Evolutionary conservation across 1,140 invertebrate genomes (phyloP).

Genomic region (Lasaia peninsularis): DNA sequence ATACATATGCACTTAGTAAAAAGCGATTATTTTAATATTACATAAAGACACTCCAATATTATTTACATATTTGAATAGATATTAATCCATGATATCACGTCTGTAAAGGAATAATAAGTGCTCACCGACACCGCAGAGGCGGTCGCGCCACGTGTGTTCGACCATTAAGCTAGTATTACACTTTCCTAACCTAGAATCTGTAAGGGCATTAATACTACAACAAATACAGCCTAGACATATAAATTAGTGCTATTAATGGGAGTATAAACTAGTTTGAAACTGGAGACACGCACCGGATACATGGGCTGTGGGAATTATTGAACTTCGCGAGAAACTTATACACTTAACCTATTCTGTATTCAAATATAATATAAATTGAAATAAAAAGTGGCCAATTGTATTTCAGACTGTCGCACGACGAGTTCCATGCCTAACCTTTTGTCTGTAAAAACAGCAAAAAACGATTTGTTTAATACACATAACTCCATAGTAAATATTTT

Average conservation of each 20-base stretch:
- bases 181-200: constrained; percentile 13
- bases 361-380: constrained; percentile 4
- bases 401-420: too few relatives aligned
- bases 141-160: constrained; percentile 31
- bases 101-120: constrained; percentile 37
- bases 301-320: neutral
- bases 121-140: constrained; percentile 29
- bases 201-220: constrained; percentile 3
- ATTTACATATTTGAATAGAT: too few relatives aligned
- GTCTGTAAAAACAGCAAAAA: too few relatives aligned
- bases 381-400: too few relatives aligned
- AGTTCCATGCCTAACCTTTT: too few relatives aligned
- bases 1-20: too few relatives aligned
- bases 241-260: constrained; percentile 2
- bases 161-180: constrained; percentile 36
- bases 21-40: too few relatives aligned
- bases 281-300: neutral
- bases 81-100: constrained; percentile 38
- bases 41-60: too few relatives aligned
- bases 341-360: neutral
- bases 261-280: neutral
- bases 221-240: neutral
- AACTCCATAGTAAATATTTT: too few relatives aligned
- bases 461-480: too few relatives aligned
- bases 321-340: neutral